These are phyloP conservation scores for Sebastes wilsoni DNA, from an alignment of 2,797 vertebrate genomes.

Conservation along the genomic window DNA sequence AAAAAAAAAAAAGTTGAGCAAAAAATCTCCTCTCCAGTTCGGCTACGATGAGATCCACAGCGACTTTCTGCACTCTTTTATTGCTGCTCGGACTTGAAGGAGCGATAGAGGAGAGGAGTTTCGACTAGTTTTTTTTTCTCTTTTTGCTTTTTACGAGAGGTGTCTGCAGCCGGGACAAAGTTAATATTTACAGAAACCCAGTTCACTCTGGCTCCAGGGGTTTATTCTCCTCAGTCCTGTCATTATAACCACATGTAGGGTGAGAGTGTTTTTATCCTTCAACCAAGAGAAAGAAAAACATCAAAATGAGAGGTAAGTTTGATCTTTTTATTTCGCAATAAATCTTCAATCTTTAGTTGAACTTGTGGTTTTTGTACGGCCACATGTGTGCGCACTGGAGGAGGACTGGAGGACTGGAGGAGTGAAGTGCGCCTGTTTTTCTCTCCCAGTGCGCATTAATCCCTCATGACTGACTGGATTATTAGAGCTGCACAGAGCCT, in stretches of 20 bases:
- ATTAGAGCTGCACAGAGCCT: conserved; percentile 57
- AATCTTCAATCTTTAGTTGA: neutral
- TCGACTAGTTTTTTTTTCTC: conserved; percentile 4
- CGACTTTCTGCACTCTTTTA: conserved; percentile 52
- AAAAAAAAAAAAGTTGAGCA: conserved; percentile 39
- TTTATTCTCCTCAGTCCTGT: conserved; percentile 24
- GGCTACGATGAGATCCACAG: conserved; percentile 62
- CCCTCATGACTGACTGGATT: conserved; percentile 61
- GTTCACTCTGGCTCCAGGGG: conserved; percentile 38
- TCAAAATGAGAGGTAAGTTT: conserved; percentile 84
- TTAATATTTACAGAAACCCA: conserved; percentile 59
- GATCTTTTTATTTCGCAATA: neutral
- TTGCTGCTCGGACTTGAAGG: conserved; percentile 62
- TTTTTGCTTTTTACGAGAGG: conserved; percentile 5
- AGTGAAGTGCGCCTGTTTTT: conserved; percentile 57
- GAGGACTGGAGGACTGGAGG: neutral
- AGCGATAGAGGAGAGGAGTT: conserved; percentile 64
- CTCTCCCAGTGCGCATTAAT: conserved; percentile 69
- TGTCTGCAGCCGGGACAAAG: conserved; percentile 50
- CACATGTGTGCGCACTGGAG: conserved; percentile 64
- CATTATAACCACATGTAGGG: conserved; percentile 63
- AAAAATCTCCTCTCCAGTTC: neutral
- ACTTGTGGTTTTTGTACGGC: conserved; percentile 15
- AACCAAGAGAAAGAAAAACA: conserved; percentile 24
- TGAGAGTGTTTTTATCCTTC: conserved; percentile 40